Conservation (phyloP, 2,113 vertebrate species). For the Suncus etruscus region DNA sequence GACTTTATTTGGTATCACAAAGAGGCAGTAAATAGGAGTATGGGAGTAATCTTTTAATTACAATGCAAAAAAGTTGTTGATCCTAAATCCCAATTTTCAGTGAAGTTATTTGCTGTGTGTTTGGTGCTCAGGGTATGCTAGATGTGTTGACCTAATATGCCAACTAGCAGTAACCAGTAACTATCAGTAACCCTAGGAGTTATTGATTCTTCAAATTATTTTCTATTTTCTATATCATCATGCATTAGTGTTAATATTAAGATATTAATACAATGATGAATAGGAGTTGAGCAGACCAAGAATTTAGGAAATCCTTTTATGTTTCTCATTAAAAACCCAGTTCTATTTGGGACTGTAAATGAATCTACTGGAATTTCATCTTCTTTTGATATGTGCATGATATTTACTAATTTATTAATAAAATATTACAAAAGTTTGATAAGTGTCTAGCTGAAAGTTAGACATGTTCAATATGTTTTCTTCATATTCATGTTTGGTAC, state of each 20-base stretch:
- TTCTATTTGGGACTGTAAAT: neutral
- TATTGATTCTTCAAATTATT: no score
- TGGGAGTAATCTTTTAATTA: neutral
- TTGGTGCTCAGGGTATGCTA: no score
- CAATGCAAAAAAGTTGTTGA: neutral
- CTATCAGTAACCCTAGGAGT: no score
- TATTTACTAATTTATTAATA: neutral
- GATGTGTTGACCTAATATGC: no score
- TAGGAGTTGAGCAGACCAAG: neutral
- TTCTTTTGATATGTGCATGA: neutral
- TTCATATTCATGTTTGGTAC: constrained; percentile 18
- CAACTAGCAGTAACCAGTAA: no score
- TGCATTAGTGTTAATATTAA: neutral
- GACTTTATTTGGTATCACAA: constrained; percentile 7
- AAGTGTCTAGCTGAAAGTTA: neutral
- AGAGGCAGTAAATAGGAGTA: neutral
- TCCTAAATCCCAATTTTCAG: neutral
- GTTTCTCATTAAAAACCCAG: neutral
- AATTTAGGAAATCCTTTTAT: constrained; percentile 8
- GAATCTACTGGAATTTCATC: neutral
- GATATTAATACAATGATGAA: neutral
- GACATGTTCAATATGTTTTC: neutral
- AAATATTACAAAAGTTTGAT: neutral
- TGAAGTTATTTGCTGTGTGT: no score
- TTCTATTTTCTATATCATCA: constrained; percentile 12